Base-by-base conservation (phyloP, 2,797 vertebrate genomes). In the Eospalax fontanierii region DNA sequence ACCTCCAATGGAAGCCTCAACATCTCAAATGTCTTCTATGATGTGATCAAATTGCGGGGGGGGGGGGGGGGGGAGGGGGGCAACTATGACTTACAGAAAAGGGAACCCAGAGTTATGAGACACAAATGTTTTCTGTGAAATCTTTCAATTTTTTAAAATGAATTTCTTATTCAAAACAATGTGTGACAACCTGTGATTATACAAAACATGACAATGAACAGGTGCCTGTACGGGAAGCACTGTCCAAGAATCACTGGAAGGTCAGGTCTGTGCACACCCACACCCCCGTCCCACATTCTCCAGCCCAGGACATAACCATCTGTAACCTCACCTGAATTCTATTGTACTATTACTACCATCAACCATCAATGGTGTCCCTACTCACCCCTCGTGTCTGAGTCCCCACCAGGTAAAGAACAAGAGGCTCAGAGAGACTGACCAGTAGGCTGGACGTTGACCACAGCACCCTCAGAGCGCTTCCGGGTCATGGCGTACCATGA, bases 401-500 rank as follows among this genome's bases (percentile, higher is more conserved):
- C 68, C 54, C 61, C n/a, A 30, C 46, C 76, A 21, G n/a, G 35
- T 8, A 21, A 54, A 54, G 35, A 57, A 30, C 0, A 22, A 87
- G 78, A 30, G 54, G 46, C 74, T 68, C 63, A 68, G 14, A 89
- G 95, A 97, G 35, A 98, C 98, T 98, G 96, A 99, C 99, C 99
- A 0, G 99, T 99, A 95, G 99, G 99, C 98, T 99, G 99, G 96
- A 99, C 98, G 30, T 98, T 99, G 97, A 99, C 98, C 57, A 99
- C 97, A 2, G 99, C 98, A 24, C 99, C 99, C 94, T 99, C 99
- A 0, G 99, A 99, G 96, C 99, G 99, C 96, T 99, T 99, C 95
- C 98, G 99, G 30, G 99, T 99, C 99, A 99, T 99, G 95, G 99
- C 98, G 0, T 99, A 99, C 99, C 99, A 99, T 24, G 99, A 99